Percentiles rank a stretch among this genome's conserved stretches.
Conservation (phyloP, 2,797 vertebrate genomes). For the Poecilia gillii region DNA sequence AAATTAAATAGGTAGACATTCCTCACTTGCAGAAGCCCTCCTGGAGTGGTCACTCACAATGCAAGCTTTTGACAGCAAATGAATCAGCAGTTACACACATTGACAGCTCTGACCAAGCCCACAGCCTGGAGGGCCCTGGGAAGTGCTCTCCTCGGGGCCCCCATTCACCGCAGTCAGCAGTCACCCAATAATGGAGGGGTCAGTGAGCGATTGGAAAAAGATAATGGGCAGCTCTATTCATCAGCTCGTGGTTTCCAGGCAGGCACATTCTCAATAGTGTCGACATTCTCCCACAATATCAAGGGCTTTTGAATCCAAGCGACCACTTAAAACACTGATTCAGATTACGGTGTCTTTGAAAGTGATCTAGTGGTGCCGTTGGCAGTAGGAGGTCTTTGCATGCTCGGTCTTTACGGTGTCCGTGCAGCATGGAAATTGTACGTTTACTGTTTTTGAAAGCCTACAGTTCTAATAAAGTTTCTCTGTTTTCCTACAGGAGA, state of each 20-base stretch:
- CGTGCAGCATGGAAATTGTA: background rate
- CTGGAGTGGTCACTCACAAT: constrained; percentile 74
- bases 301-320: constrained; percentile 63
- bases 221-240: constrained; percentile 80
- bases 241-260: constrained; percentile 66
- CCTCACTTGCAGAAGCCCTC: constrained; percentile 64
- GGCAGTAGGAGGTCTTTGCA: constrained; percentile 35
- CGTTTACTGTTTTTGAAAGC: constrained; percentile 8
- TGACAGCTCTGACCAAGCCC: constrained; percentile 79
- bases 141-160: constrained; percentile 73
- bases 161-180: constrained; percentile 75
- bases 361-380: constrained; percentile 60
- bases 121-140: constrained; percentile 67
- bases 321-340: constrained; percentile 70
- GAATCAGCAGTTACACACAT: constrained; percentile 84
- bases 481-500: constrained; percentile 71
- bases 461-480: background rate
- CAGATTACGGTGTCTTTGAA: constrained; percentile 68
- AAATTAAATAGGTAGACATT: constrained; percentile 70
- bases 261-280: constrained; percentile 66
- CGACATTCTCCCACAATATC: constrained; percentile 71
- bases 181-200: constrained; percentile 81
- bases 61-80: constrained; percentile 82
- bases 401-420: background rate
- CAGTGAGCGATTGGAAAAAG: constrained; percentile 76